Conservation (phyloP, 2,113 vertebrate genomes). For the Lophius piscatorius region DNA sequence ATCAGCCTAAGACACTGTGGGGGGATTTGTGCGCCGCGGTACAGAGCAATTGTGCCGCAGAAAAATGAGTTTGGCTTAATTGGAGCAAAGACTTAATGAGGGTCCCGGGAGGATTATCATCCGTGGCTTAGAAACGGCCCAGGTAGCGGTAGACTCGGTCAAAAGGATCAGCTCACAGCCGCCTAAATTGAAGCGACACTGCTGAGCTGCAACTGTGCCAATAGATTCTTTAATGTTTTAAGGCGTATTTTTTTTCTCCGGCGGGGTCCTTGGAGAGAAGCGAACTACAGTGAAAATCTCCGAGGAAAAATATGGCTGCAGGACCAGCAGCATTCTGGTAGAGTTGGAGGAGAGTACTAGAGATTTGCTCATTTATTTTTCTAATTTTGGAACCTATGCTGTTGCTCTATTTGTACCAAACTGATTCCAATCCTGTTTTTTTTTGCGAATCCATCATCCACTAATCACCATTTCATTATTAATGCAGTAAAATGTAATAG, state of each 20-base stretch:
- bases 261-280: conserved; percentile 16
- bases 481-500: too few relatives aligned
- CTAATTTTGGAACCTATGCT: neutral
- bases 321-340: neutral
- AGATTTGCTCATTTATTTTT: conserved; percentile 4
- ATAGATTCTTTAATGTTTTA: neutral
- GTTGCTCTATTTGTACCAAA: too few relatives aligned
- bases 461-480: too few relatives aligned
- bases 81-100: conserved; percentile 76
- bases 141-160: conserved; percentile 67
- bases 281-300: conserved; percentile 37
- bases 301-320: conserved; percentile 9
- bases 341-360: conserved; percentile 7
- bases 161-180: conserved; percentile 50
- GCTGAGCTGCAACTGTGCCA: conserved; percentile 12
- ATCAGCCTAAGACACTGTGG: conserved; percentile 69
- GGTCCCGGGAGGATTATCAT: conserved; percentile 67
- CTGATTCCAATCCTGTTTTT: too few relatives aligned
- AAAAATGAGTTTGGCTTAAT: conserved; percentile 72
- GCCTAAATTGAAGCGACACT: conserved; percentile 39
- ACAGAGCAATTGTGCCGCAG: conserved; percentile 61
- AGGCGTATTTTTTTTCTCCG: neutral
- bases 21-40: conserved; percentile 63
- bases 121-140: conserved; percentile 68
- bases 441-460: too few relatives aligned